Conservation (phyloP, 2,797 vertebrate genomes). For the Acanthis flammea region DNA sequence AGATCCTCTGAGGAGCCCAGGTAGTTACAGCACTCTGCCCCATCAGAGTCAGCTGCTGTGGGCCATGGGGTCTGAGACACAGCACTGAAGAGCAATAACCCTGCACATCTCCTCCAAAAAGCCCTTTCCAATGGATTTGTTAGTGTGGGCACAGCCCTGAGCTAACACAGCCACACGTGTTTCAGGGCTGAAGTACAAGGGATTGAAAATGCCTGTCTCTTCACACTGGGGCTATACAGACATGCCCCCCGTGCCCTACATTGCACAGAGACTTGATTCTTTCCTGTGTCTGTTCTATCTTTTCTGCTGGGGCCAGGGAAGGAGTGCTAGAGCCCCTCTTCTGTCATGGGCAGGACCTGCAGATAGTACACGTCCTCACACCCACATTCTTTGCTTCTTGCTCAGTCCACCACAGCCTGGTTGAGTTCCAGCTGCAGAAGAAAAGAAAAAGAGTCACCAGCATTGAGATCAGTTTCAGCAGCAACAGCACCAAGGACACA, state of each 20-base stretch:
- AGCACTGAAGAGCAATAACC: background rate
- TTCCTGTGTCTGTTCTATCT: background rate
- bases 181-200: background rate
- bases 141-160: background rate
- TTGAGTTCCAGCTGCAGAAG: slow-evolving; percentile 73
- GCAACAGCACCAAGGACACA: slow-evolving; percentile 50
- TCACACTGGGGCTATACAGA: background rate
- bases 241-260: background rate
- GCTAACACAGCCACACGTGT: background rate
- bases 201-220: background rate
- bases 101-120: background rate
- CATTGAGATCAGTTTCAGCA: slow-evolving; percentile 69
- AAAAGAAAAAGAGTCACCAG: slow-evolving; percentile 52
- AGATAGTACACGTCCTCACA: background rate
- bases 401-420: slow-evolving; percentile 74
- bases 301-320: background rate
- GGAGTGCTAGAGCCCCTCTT: background rate
- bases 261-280: background rate
- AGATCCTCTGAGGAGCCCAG: background rate
- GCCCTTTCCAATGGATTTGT: background rate
- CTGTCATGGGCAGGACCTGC: background rate
- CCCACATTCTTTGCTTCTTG: background rate
- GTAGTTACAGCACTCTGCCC: background rate
- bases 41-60: background rate
- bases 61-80: background rate